Percentiles rank a stretch among this genome's conserved stretches.
phyloP scores from a whole-genome alignment of 2,888 invertebrate species.

The Drosophila subquinaria region DNA sequence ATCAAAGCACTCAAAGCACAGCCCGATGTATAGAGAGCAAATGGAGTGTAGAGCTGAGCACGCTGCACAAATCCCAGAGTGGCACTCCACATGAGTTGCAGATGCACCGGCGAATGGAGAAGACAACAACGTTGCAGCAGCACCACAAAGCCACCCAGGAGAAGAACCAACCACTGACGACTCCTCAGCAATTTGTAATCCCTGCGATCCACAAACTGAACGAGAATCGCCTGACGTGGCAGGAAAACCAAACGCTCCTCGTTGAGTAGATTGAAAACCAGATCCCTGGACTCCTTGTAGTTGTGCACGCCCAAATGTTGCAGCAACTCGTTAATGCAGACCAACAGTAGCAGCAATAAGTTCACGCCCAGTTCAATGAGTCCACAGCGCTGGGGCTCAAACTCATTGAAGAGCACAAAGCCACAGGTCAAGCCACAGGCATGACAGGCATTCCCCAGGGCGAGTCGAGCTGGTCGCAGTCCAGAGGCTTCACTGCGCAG shows the following conservation, averaged over 20 bases:
- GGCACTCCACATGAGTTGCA: conserved; percentile 75
- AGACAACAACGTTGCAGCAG: conserved; percentile 65
- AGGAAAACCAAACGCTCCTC: conserved; percentile 77
- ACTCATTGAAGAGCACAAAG: conserved; percentile 76
- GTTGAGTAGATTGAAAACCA: conserved; percentile 80
- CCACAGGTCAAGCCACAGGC: conserved; percentile 70
- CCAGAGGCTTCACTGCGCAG: conserved; percentile 73
- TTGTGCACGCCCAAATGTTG: conserved; percentile 71
- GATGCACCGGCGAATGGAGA: conserved; percentile 68
- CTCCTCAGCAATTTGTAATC: conserved; percentile 70
- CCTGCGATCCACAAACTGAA: conserved; percentile 69
- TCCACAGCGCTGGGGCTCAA: conserved; percentile 70
- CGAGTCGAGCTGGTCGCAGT: conserved; percentile 70
- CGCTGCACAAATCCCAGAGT: conserved; percentile 56
- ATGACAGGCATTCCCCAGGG: conserved; percentile 71
- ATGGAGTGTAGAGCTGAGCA: conserved; percentile 63
- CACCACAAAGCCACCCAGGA: conserved; percentile 56
- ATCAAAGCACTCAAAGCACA: conserved; percentile 66
- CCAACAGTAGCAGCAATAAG: conserved; percentile 51
- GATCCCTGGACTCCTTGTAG: conserved; percentile 77
- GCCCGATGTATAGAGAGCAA: conserved; percentile 67
- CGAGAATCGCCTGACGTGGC: conserved; percentile 63
- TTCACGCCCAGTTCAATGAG: conserved; percentile 68
- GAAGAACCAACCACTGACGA: conserved; percentile 73
- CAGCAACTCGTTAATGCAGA: conserved; percentile 75